These are phyloP conservation scores for Oriolus oriolus DNA, from an alignment of 2,113 vertebrate species.

Conservation along the genomic window DNA sequence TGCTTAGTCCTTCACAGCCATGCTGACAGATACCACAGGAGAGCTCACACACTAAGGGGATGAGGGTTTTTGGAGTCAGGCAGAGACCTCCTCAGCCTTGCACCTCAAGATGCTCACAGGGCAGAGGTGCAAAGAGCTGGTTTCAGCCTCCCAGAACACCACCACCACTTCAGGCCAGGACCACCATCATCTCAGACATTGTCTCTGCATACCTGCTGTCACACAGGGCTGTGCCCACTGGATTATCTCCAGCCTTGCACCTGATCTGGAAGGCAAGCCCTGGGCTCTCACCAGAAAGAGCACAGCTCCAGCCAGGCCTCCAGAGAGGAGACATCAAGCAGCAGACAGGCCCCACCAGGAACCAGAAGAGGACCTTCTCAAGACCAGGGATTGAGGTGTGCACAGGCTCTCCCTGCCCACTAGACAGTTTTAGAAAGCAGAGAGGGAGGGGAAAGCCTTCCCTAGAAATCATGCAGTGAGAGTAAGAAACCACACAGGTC, in stretches of 20 bases:
- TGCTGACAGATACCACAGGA: background rate
- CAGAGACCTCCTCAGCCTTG: background rate
- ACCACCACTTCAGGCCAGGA: background rate
- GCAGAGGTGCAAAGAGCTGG: background rate
- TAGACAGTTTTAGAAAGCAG: background rate
- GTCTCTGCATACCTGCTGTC: background rate
- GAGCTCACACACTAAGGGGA: background rate
- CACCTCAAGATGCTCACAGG: background rate
- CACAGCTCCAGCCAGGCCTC: background rate
- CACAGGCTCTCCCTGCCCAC: background rate
- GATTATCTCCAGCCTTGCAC: background rate
- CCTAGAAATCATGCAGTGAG: background rate
- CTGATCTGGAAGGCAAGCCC: background rate
- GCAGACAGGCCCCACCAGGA: background rate
- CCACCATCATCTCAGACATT: background rate
- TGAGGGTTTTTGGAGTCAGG: background rate
- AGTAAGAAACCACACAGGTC: background rate
- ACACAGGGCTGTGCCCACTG: background rate
- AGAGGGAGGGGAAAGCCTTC: background rate
- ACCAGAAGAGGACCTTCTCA: background rate
- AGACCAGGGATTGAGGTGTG: accelerated
- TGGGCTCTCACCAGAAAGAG: background rate
- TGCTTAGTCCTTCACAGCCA: background rate
- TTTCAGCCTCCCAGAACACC: background rate
- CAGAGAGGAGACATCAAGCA: background rate